A percentile compares a stretch with the other conserved stretches of the same genome.
Conservation (phyloP, 2,888 invertebrate species). For the Lepidocyrtoides sp. region DNA sequence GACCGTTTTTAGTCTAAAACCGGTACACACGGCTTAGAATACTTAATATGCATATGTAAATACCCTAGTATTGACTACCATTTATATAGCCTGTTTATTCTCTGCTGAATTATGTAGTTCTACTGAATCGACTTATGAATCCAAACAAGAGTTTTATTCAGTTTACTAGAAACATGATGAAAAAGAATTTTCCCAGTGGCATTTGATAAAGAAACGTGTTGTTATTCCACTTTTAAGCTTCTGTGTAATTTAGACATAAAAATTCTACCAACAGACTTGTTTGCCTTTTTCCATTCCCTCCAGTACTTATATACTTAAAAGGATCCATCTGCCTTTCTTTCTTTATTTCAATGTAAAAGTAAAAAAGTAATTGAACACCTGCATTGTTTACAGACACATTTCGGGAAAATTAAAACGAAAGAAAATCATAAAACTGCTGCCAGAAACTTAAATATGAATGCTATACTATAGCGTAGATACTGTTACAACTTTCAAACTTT, state of each 20-base stretch:
- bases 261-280: neutral
- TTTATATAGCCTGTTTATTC: neutral
- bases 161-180: neutral
- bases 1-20: neutral
- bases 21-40: too few species aligned
- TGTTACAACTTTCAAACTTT: too few species aligned
- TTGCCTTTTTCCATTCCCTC: neutral
- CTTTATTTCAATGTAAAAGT: neutral
- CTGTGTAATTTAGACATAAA: neutral
- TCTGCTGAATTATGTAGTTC: slow-evolving; percentile 7
- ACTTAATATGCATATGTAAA: neutral
- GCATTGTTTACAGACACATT: slow-evolving; percentile 20
- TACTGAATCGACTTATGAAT: neutral
- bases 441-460: neutral
- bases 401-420: slow-evolving; percentile 17
- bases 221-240: neutral
- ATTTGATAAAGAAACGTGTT: slow-evolving; percentile 25
- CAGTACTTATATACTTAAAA: neutral
- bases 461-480: neutral
- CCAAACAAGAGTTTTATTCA: too few species aligned
- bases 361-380: slow-evolving; percentile 59
- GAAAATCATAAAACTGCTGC: slow-evolving; percentile 5
- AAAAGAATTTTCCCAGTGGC: slow-evolving; percentile 27
- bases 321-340: neutral
- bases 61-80: neutral